Evolutionary conservation across 2,888 invertebrate genomes (phyloP), one percentile per base, ranked within the genome.

Genomic region (Drosophila gaucha): DNA sequence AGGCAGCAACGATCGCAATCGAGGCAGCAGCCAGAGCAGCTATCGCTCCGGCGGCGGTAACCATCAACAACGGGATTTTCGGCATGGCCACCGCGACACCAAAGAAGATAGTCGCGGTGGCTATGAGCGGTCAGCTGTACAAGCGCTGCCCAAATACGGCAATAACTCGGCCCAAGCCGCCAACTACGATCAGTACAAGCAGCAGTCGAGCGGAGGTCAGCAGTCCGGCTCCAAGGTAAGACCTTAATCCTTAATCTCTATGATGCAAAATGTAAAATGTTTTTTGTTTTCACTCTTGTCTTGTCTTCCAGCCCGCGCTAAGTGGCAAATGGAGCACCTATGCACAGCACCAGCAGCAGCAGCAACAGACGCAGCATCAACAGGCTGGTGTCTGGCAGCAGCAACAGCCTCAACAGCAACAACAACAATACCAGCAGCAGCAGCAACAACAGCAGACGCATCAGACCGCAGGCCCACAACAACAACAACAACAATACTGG

Each of bases 51-150:
- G 88, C 33, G 86, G 85, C n/a, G 79, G 89, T 56, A 89, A 86
- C 68, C 91, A 84, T 71, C 91, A 90, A 52, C 84, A 91, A 74
- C 91, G 91, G 91, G 91, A 91, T 91, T 91, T 91, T 91, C 91
- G 91, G 91, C 90, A 89, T 90, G 91, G 91, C 91, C 91, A 91
- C 91, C 91, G 91, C 91, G 91, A 91, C 91, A 91, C 90, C 89
- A 89, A 88, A 78, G 91, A 91, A 91, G 91, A 91, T 91, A 91
- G 91, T 91, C 91, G 91, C 91, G 91, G 91, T 91, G 91, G 91
- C 91, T 91, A 90, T 90, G 91, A 90, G 83, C 89, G 91, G 71
- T 90, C 91, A 85, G 86, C 90, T 80, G 89, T 88, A 38, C 82
- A 67, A 76, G 65, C 89, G 78, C 77, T 86, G 80, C 85, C 89